phyloP scores from a whole-genome alignment of 2,797 vertebrate genomes.

The Lacerta agilis region DNA sequence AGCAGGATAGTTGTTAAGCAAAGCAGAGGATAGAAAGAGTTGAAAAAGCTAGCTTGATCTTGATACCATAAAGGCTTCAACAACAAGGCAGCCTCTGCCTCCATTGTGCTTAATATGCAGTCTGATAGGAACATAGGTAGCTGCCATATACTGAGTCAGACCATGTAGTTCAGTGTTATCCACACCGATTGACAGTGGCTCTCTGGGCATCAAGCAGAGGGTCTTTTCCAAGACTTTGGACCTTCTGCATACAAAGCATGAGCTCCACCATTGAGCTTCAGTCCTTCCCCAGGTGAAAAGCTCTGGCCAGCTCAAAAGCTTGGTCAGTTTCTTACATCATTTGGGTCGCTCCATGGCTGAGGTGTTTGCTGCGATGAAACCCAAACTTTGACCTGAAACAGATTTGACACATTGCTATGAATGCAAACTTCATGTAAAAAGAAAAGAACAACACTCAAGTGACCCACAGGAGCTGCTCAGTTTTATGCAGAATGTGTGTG shows the following conservation, averaged over 20 bases:
- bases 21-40: too few species aligned
- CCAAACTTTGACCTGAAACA: constrained; percentile 4
- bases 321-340: background rate
- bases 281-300: background rate
- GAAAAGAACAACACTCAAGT: constrained; percentile 28
- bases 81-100: too few species aligned
- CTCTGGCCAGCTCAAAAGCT: background rate
- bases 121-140: too few species aligned
- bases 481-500: constrained; percentile 30
- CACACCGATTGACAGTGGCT: too few species aligned
- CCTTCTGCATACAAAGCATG: background rate
- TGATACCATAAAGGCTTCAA: too few species aligned
- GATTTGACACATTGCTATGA: constrained; percentile 22
- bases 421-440: constrained; percentile 41
- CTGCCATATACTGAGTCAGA: too few species aligned
- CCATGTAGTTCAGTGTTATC: too few species aligned
- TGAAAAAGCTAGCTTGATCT: too few species aligned
- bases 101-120: too few species aligned
- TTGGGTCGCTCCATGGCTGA: constrained; percentile 7
- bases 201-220: too few species aligned
- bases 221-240: background rate
- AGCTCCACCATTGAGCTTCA: background rate
- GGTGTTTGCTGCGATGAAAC: background rate
- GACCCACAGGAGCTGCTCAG: background rate
- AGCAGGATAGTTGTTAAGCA: too few species aligned